Conservation (phyloP, 2,113 vertebrate species). For the Epinephelus moara region DNA sequence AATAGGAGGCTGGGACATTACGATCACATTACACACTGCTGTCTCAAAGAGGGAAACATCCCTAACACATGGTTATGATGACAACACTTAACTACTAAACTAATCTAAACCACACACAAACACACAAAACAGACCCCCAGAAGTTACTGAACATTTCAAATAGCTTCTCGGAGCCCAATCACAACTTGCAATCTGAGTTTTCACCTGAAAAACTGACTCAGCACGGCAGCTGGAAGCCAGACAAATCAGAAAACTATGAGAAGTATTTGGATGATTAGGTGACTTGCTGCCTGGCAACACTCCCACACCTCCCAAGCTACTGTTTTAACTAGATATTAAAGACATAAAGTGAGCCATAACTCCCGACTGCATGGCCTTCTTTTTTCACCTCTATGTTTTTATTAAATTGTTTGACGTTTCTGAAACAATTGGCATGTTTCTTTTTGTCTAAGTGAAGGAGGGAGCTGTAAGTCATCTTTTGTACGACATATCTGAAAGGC, state of each 20-base stretch:
- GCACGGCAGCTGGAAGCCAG: not conserved
- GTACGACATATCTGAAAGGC: not conserved
- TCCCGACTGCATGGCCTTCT: not conserved
- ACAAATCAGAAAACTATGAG: constrained; percentile 15
- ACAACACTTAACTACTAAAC: not conserved
- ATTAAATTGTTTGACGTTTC: not conserved
- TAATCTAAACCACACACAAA: constrained; percentile 6
- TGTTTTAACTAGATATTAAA: not conserved
- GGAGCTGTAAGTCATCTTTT: not conserved
- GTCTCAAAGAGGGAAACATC: not conserved
- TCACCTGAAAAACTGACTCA: constrained; percentile 10
- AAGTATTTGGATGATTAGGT: constrained; percentile 18
- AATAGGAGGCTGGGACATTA: not conserved
- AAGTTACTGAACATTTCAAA: not conserved
- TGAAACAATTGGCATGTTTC: not conserved
- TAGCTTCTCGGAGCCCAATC: not conserved
- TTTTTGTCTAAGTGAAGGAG: not conserved
- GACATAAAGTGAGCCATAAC: not conserved
- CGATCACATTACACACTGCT: not conserved
- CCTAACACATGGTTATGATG: not conserved
- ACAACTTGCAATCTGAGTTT: not conserved
- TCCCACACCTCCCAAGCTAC: not conserved
- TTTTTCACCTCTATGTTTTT: not conserved
- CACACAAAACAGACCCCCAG: not conserved
- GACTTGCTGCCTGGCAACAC: not conserved